Percentiles rank a stretch among this genome's conserved stretches.
These are phyloP conservation scores for Anisognathus igniventris DNA, from an alignment of 2,797 vertebrate genomes.

Conservation along the genomic window DNA sequence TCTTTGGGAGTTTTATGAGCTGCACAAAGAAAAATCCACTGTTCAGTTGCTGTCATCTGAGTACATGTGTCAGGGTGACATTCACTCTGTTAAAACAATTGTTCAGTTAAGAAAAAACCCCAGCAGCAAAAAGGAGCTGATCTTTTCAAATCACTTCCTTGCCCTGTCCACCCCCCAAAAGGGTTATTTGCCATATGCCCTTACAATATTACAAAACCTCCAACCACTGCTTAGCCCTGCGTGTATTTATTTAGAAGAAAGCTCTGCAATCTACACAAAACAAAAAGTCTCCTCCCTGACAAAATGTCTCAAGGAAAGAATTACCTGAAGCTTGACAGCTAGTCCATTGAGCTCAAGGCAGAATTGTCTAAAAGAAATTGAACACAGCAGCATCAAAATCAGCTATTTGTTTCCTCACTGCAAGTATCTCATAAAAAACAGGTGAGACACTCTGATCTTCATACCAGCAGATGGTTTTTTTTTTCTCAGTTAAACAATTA, in stretches of 20 bases:
- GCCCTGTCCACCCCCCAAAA: neutral
- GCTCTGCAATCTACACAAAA: neutral
- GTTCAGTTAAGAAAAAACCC: neutral
- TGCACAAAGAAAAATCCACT: constrained; percentile 99
- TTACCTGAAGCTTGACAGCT: constrained; percentile 98
- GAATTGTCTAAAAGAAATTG: constrained; percentile 85
- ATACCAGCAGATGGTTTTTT: neutral
- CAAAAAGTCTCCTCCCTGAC: neutral
- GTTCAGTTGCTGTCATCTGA: constrained; percentile 99
- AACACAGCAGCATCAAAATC: constrained; percentile 59
- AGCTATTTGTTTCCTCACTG: neutral
- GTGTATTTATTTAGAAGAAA: neutral
- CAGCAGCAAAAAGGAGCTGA: neutral
- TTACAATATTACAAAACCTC: neutral
- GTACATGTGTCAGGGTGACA: constrained; percentile 98
- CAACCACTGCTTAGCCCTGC: neutral
- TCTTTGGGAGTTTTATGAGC: constrained; percentile 99
- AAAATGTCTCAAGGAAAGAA: neutral
- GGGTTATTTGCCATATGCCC: neutral
- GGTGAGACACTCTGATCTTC: neutral
- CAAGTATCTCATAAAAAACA: neutral
- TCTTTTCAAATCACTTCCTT: neutral
- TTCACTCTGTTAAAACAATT: constrained; percentile 83
- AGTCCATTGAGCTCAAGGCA: constrained; percentile 97
- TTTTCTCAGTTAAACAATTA: neutral